Evolutionary conservation across 2,888 invertebrate species (phyloP), one percentile per base, ranked within the genome.

Genomic region (Drosophila maculinotata): DNA sequence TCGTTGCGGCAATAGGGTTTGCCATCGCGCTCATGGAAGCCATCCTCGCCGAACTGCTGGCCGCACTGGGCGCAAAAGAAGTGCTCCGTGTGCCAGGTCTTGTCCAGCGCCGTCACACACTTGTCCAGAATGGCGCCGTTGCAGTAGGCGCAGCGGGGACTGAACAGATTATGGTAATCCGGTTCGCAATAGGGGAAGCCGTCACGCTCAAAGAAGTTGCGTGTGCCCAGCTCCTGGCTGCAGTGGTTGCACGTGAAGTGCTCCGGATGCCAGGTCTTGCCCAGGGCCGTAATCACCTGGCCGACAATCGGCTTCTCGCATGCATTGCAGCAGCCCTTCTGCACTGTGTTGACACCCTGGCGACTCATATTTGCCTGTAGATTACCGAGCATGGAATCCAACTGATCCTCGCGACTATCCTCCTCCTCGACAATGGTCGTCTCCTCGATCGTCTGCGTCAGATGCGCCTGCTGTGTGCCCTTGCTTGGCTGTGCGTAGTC

Each of bases 261-360:
- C 93, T 99, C 99, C 42, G 99, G 98, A 92, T 99, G 99, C 99
- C 99, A 99, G 72, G 99, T 98, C 92, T 98, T 97, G 54, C 99
- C 99, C 91, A 99, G 92, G 15, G 99, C 99, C 70, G 99, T 99
- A 35, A 91, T 91, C 90, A 95, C 96, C 95, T 99, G 98, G 84
- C 99, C 99, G 67, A 99, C 98, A 92, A 99, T 99, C 76, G 99
- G 98, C 90, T 99, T 99, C 92, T 98, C 97, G 93, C 99, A 99
- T 81, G 98, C 98, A 91, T 95, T 98, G 95, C 99, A 99, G 93
- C 98, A 98, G 89, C 99, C 99, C 93, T 99, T 99, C 92, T 99
- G 98, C 87, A 98, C 98, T 72, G 99, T 99, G 92, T 96, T 98
- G 74, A 99, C 97, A 92, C 99, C 99, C 94, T 99, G 99, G 91